A percentile compares a stretch with the other conserved stretches of the same genome.
Evolutionary conservation across 53 echinoderm and acorn worm species (phyloP).

Genomic region (Echinarachnius parma): DNA sequence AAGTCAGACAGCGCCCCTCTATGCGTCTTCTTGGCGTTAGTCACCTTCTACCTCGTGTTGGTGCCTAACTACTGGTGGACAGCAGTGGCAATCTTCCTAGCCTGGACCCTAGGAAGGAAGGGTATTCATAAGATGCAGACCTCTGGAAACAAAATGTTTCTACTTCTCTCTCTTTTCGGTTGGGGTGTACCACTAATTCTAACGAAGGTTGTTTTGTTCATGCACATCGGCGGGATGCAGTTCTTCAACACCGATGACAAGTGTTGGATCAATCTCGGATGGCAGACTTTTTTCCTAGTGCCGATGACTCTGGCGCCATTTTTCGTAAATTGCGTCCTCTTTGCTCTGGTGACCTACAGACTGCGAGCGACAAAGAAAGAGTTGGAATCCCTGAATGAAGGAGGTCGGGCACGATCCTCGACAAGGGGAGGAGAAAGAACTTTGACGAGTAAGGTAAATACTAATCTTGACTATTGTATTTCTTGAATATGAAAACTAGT

Average conservation of each 20-base stretch:
- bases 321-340: background rate
- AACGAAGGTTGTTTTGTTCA: background rate
- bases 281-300: slow-evolving; percentile 2
- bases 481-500: too few relatives aligned
- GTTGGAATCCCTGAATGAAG: background rate
- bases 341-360: slow-evolving; percentile 24
- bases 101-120: slow-evolving; percentile 29
- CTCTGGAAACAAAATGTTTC: slow-evolving; percentile 2
- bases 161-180: slow-evolving; percentile 16
- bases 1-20: background rate
- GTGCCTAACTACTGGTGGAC: slow-evolving; percentile 41
- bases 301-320: background rate
- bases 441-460: too few relatives aligned
- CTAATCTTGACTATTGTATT: too few relatives aligned
- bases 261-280: slow-evolving; percentile 26
- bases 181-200: slow-evolving; percentile 23
- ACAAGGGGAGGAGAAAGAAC: too few relatives aligned
- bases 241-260: slow-evolving; percentile 8
- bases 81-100: slow-evolving; percentile 27
- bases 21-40: slow-evolving; percentile 24
- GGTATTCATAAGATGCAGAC: slow-evolving; percentile 23
- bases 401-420: too few relatives aligned
- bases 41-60: slow-evolving; percentile 14
- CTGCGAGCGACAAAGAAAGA: background rate
- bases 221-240: background rate